Evolutionary conservation across 2,113 vertebrate species (phyloP).

Genomic region (Carassius carassius): DNA sequence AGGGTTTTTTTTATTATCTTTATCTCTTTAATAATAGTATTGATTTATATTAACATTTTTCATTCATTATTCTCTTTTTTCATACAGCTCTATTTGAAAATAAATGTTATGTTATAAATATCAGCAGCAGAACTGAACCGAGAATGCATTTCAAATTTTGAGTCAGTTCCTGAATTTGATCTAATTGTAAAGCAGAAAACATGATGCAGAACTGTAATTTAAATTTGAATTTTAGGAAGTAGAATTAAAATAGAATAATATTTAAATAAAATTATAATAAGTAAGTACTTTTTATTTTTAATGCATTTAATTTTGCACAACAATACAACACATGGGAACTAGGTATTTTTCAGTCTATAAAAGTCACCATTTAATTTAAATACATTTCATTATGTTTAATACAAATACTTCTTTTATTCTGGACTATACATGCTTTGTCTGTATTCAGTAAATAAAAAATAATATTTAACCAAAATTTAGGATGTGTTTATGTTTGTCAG

Average conservation of each 20-base stretch:
- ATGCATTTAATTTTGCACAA: neutral
- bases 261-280: neutral
- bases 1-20: neutral
- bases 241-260: neutral
- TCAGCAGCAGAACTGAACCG: neutral
- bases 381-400: neutral
- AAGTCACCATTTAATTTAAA: neutral
- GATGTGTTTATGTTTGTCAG: neutral
- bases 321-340: neutral
- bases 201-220: neutral
- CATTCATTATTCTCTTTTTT: no score
- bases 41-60: neutral
- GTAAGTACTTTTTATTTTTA: neutral
- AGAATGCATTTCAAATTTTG: neutral
- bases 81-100: neutral
- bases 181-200: neutral
- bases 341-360: neutral
- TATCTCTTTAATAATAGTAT: neutral
- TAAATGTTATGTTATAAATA: neutral
- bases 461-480: neutral
- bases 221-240: constrained; percentile 10
- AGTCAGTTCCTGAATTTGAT: neutral
- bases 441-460: neutral
- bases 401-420: neutral
- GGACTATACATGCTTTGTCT: neutral